These are phyloP conservation scores for Tamandua tetradactyla DNA, from an alignment of 2,797 vertebrate genomes.

Conservation along the genomic window DNA sequence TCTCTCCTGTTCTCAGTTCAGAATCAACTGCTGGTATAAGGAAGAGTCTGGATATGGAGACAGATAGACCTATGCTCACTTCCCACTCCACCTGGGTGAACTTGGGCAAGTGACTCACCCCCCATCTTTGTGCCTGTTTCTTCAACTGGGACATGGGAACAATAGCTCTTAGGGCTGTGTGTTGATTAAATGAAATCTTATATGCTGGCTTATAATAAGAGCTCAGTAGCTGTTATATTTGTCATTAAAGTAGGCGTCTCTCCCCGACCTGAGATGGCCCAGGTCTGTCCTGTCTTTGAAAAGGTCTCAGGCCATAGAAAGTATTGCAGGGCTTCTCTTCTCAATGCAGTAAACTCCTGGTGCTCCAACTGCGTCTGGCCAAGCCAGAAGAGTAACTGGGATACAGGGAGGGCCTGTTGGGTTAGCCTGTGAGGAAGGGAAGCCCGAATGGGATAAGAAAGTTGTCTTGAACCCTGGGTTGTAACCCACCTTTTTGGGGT, in stretches of 20 bases:
- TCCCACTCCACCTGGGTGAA: too few relatives aligned
- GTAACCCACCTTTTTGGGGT: neutral
- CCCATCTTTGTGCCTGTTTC: neutral
- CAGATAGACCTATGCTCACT: neutral
- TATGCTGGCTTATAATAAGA: accelerated
- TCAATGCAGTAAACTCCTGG: accelerated
- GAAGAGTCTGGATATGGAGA: neutral
- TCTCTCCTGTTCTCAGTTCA: neutral
- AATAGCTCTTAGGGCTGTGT: neutral
- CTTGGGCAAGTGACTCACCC: neutral
- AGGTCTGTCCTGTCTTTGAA: neutral
- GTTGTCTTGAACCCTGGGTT: neutral
- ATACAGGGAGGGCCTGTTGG: neutral
- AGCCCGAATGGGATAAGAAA: neutral
- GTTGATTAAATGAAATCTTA: neutral
- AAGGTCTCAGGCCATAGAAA: neutral
- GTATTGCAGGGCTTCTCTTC: neutral
- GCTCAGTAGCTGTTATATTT: neutral
- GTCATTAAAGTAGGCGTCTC: neutral
- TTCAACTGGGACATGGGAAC: neutral
- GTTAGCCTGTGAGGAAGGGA: neutral
- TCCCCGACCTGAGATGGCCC: accelerated
- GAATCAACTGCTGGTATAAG: neutral
- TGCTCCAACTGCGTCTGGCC: neutral
- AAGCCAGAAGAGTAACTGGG: neutral